Percentiles rank a stretch among this genome's conserved stretches.
Evolutionary conservation across 2,888 invertebrate species (phyloP).

Genomic region (Scaptomyza flava): DNA sequence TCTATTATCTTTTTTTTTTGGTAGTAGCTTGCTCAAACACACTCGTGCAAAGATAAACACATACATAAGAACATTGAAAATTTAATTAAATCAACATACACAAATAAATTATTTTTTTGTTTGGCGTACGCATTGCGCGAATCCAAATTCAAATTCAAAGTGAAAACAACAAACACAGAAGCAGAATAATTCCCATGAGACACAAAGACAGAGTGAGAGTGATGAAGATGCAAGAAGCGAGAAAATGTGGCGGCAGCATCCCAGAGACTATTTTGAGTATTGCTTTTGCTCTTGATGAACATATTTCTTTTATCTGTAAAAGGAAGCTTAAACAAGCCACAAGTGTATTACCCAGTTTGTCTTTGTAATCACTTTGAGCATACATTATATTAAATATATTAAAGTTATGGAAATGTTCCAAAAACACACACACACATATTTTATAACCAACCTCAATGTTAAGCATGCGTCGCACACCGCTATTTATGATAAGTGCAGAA

Average conservation of each 20-base stretch:
- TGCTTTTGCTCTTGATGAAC: constrained; percentile 51
- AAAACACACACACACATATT: constrained; percentile 12
- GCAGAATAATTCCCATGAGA: constrained; percentile 3
- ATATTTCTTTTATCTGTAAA: constrained; percentile 58
- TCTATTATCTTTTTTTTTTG: too few relatives aligned
- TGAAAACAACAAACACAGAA: constrained; percentile 16
- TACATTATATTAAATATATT: constrained; percentile 10
- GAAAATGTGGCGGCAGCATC: neutral
- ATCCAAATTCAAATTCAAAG: constrained; percentile 27
- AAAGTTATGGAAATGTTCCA: constrained; percentile 33
- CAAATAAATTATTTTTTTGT: constrained; percentile 37
- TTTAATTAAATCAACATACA: constrained; percentile 66
- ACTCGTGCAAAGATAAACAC: neutral
- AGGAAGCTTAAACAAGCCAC: constrained; percentile 5
- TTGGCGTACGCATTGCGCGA: constrained; percentile 41
- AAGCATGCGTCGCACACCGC: neutral
- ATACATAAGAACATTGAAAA: constrained; percentile 34
- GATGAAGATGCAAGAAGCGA: neutral
- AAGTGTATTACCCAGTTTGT: constrained; percentile 14
- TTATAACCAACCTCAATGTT: constrained; percentile 3
- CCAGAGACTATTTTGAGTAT: constrained; percentile 22
- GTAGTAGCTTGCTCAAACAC: neutral
- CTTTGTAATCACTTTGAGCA: constrained; percentile 33
- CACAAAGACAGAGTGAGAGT: neutral
- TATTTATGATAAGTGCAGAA: neutral